Conservation (phyloP, 2,797 vertebrate genomes). For the Hydrocynus forskahlii region DNA sequence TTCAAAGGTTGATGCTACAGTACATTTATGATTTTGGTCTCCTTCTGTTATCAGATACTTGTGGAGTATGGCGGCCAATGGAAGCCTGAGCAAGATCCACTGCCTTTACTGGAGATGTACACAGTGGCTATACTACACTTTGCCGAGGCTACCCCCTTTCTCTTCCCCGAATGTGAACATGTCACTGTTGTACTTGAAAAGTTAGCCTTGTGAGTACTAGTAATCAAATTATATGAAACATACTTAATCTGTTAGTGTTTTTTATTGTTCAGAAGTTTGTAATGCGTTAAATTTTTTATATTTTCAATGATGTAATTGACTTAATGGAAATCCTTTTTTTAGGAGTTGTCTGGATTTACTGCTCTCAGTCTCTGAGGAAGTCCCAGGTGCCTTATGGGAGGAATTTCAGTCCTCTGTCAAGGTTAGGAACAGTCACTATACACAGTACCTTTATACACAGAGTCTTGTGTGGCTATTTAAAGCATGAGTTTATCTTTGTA, state of each 20-base stretch:
- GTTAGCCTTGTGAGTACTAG: slow-evolving; percentile 93
- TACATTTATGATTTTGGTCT: slow-evolving; percentile 5
- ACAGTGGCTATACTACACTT: slow-evolving; percentile 94
- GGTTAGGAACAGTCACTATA: slow-evolving; percentile 77
- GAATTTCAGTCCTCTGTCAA: slow-evolving; percentile 95
- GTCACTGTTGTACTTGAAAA: slow-evolving; percentile 97
- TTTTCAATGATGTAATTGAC: not conserved
- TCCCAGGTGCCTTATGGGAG: slow-evolving; percentile 95
- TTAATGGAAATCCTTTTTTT: slow-evolving; percentile 62
- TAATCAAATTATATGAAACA: not conserved
- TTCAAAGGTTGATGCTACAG: not conserved
- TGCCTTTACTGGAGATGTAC: slow-evolving; percentile 95
- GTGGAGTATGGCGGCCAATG: slow-evolving; percentile 96
- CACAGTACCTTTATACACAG: not conserved
- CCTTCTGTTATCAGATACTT: slow-evolving; percentile 79
- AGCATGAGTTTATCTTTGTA: not conserved
- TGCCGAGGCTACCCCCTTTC: slow-evolving; percentile 89
- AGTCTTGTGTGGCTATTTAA: not conserved
- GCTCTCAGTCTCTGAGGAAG: slow-evolving; percentile 89
- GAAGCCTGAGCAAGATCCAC: slow-evolving; percentile 93
- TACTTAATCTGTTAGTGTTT: not conserved
- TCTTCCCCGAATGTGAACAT: slow-evolving; percentile 97
- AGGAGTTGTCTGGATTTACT: slow-evolving; percentile 99
- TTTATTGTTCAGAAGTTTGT: not conserved
- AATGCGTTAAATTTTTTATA: not conserved